Percentiles rank a stretch among this genome's conserved stretches.
Evolutionary conservation across 2,888 invertebrate species (phyloP).

Genomic region (Hypomecis atomaria): DNA sequence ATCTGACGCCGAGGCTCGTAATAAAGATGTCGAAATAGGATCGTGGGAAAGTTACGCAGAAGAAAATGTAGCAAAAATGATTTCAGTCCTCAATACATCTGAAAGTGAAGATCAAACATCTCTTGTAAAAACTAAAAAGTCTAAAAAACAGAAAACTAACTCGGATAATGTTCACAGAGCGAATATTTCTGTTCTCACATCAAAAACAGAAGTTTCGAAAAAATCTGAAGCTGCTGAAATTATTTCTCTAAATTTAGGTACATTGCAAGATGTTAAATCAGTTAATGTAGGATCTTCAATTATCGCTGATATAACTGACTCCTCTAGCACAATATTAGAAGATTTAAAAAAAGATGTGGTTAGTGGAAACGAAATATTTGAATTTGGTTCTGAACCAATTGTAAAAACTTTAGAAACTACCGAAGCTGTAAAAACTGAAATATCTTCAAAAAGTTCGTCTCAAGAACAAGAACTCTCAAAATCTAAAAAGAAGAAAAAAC

Average conservation of each 20-base stretch:
- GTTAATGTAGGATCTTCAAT: not conserved
- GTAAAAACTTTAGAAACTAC: not conserved
- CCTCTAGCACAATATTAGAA: not conserved
- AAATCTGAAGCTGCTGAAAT: not conserved
- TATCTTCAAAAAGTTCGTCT: not conserved
- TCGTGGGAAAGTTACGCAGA: constrained; percentile 40
- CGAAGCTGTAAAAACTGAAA: not conserved
- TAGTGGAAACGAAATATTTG: not conserved
- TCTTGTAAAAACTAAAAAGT: constrained; percentile 16
- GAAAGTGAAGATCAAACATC: constrained; percentile 30
- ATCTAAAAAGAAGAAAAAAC: constrained; percentile 62
- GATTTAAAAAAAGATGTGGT: not conserved
- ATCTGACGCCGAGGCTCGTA: constrained; percentile 13
- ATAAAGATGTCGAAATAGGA: constrained; percentile 35
- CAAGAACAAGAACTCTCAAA: constrained; percentile 40
- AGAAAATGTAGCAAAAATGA: constrained; percentile 46
- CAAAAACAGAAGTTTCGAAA: not conserved
- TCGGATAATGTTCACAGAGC: not conserved
- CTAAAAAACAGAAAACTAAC: constrained; percentile 14
- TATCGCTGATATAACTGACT: not conserved
- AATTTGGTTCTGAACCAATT: not conserved
- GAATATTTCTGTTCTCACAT: constrained; percentile 1
- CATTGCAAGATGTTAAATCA: not conserved
- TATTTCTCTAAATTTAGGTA: not conserved
- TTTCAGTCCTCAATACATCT: constrained; percentile 46